Evolutionary conservation across 1,140 invertebrate species (phyloP).

Genomic region (Drosophila neocordata): DNA sequence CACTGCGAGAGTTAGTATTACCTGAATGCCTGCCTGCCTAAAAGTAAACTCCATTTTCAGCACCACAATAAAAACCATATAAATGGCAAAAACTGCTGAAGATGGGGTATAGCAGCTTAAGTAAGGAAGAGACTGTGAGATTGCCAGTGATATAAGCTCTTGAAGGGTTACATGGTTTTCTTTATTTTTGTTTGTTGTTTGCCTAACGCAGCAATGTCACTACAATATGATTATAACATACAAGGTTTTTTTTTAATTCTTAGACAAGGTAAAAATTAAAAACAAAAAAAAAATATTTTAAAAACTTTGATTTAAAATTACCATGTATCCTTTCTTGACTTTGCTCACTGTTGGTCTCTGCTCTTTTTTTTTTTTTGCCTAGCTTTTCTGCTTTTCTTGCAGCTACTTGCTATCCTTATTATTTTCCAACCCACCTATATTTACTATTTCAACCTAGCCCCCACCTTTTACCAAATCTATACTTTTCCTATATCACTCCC

Average conservation of each 20-base stretch:
- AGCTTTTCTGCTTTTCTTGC: slow-evolving; percentile 39
- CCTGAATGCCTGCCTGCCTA: slow-evolving; percentile 29
- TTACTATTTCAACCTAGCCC: slow-evolving; percentile 21
- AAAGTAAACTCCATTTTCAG: slow-evolving; percentile 22
- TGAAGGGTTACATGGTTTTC: background rate
- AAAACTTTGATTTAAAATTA: background rate
- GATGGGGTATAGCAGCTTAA: background rate
- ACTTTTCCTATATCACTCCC: slow-evolving; percentile 37
- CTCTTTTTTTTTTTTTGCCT: slow-evolving; percentile 2
- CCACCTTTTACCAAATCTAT: background rate
- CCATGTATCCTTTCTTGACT: background rate
- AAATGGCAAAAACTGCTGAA: slow-evolving; percentile 1
- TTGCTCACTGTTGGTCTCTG: background rate
- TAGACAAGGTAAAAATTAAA: too few relatives aligned
- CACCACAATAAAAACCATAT: background rate
- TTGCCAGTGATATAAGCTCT: background rate
- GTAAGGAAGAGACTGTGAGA: background rate
- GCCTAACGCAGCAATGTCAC: too few relatives aligned
- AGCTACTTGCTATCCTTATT: slow-evolving; percentile 51
- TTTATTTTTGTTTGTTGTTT: too few relatives aligned
- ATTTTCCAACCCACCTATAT: slow-evolving; percentile 2
- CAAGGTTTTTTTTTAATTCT: too few relatives aligned
- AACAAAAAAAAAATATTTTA: too few relatives aligned
- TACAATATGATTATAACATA: too few relatives aligned
- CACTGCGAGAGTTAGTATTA: slow-evolving; percentile 92